These are phyloP conservation scores for Gadopsis marmoratus DNA, from an alignment of 2,797 vertebrate genomes.

Conservation along the genomic window DNA sequence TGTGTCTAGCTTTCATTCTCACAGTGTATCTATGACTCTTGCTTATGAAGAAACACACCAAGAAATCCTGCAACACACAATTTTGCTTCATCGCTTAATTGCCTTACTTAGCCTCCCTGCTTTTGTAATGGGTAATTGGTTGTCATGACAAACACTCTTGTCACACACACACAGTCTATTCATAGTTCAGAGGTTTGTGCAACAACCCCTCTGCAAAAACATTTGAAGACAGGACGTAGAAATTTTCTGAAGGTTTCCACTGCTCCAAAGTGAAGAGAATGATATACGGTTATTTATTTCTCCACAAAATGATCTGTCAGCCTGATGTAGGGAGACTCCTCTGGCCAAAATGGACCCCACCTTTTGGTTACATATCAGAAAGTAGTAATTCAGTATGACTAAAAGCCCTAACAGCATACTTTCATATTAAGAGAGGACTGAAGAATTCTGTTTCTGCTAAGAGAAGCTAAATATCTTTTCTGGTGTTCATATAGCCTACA, in stretches of 20 bases:
- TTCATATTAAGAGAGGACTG: neutral
- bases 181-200: slow-evolving; percentile 59
- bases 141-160: slow-evolving; percentile 83
- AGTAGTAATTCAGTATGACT: slow-evolving; percentile 6
- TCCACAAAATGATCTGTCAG: slow-evolving; percentile 26
- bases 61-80: slow-evolving; percentile 46
- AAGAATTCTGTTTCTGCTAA: slow-evolving; percentile 1
- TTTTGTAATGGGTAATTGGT: slow-evolving; percentile 83
- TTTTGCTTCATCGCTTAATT: slow-evolving; percentile 78
- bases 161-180: slow-evolving; percentile 45
- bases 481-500: neutral
- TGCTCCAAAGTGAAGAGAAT: slow-evolving; percentile 26
- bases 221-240: slow-evolving; percentile 44
- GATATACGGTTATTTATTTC: slow-evolving; percentile 25
- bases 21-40: too few relatives aligned
- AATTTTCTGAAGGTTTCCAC: slow-evolving; percentile 40
- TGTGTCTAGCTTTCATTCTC: too few relatives aligned
- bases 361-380: neutral
- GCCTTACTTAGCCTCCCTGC: slow-evolving; percentile 76
- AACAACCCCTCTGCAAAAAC: slow-evolving; percentile 48
- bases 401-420: neutral
- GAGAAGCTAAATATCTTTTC: neutral
- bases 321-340: slow-evolving; percentile 22
- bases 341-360: slow-evolving; percentile 7
- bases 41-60: slow-evolving; percentile 1